phyloP scores from a whole-genome alignment of 2,113 vertebrate species.

The Azemiops feae region DNA sequence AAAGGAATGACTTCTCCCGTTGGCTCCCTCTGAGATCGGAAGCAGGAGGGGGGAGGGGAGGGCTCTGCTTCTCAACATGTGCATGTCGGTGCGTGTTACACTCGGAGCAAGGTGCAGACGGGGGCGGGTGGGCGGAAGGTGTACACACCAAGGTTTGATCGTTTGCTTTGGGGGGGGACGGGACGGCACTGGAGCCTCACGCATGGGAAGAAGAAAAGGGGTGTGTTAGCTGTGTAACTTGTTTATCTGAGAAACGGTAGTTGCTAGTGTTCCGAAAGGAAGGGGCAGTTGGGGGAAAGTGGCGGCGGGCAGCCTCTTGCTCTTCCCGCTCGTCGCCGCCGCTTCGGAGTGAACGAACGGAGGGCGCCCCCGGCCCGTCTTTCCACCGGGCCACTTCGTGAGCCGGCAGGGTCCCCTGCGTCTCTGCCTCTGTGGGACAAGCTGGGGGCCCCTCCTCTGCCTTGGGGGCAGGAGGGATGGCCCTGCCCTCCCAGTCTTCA shows the following conservation, averaged over 20 bases:
- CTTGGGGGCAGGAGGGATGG: constrained; percentile 36
- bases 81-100: constrained; percentile 59
- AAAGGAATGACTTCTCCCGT: constrained; percentile 61
- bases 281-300: neutral
- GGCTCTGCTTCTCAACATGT: constrained; percentile 47
- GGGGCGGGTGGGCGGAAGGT: constrained; percentile 41
- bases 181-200: constrained; percentile 36
- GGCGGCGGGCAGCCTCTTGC: neutral
- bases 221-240: constrained; percentile 59
- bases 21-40: constrained; percentile 48
- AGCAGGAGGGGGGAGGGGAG: constrained; percentile 46
- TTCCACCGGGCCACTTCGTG: neutral
- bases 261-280: constrained; percentile 43
- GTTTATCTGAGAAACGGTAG: constrained; percentile 55
- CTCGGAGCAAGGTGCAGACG: constrained; percentile 36
- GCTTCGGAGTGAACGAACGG: neutral
- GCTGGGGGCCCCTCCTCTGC: constrained; percentile 26
- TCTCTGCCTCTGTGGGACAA: neutral
- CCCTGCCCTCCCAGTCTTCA: constrained; percentile 26
- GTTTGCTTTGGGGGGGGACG: constrained; percentile 53
- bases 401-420: fast-evolving
- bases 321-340: constrained; percentile 39
- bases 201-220: constrained; percentile 42
- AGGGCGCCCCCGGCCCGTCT: too few species aligned
- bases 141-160: constrained; percentile 8